Percentiles rank a stretch among this genome's conserved stretches.
phyloP scores from a whole-genome alignment of 2,888 invertebrate genomes.

The Crepidodera aurea region DNA sequence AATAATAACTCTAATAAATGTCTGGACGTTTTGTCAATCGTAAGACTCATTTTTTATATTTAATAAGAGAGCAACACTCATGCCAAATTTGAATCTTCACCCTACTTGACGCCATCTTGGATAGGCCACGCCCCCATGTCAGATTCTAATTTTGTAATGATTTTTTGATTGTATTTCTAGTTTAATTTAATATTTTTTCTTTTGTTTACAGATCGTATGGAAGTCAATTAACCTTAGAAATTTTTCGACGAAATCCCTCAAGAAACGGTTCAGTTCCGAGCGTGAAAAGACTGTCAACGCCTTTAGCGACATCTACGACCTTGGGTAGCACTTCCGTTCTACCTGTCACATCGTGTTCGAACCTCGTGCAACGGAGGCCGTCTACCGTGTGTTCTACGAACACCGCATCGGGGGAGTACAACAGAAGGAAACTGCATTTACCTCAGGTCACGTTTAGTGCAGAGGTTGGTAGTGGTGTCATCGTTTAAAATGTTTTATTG shows the following conservation, averaged over 20 bases:
- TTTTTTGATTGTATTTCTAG: too few relatives aligned
- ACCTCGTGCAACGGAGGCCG: constrained; percentile 61
- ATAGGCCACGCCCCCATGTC: too few relatives aligned
- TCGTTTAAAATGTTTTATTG: constrained; percentile 67
- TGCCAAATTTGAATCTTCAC: too few relatives aligned
- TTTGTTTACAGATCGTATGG: constrained; percentile 71
- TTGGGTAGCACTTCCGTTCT: constrained; percentile 59
- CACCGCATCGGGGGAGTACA: constrained; percentile 62
- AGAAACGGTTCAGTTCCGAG: constrained; percentile 60
- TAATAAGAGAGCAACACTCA: too few relatives aligned
- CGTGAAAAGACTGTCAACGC: constrained; percentile 44
- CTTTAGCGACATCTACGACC: constrained; percentile 53
- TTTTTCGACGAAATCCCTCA: constrained; percentile 70
- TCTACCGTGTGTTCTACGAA: constrained; percentile 77
- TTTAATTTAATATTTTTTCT: too few relatives aligned
- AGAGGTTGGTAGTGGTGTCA: constrained; percentile 90
- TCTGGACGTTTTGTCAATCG: too few relatives aligned
- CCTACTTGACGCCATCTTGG: too few relatives aligned
- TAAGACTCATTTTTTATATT: too few relatives aligned
- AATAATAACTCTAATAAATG: too few relatives aligned
- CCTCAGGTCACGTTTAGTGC: constrained; percentile 88
- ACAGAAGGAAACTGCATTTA: constrained; percentile 72
- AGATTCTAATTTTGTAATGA: too few relatives aligned
- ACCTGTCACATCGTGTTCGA: constrained; percentile 37
- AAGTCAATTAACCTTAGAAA: constrained; percentile 74